Evolutionary conservation across 2,797 vertebrate species (phyloP).

Genomic region (Myotis planiceps): DNA sequence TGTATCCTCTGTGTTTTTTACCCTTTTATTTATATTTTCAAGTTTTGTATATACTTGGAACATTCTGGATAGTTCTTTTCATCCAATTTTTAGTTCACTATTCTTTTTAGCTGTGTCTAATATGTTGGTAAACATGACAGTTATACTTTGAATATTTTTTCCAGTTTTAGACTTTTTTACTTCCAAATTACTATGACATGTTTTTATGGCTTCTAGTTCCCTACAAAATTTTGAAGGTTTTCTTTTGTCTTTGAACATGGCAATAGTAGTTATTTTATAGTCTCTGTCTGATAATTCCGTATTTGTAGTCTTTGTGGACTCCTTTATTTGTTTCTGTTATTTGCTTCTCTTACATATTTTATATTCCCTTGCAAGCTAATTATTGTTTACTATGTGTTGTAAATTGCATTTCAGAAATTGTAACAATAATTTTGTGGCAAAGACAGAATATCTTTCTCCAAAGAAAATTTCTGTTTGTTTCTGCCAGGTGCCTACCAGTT

Average conservation of each 20-base stretch:
- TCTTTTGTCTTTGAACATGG: conserved; percentile 16
- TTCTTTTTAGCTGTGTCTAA: not conserved
- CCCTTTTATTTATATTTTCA: not conserved
- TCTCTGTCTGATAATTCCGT: not conserved
- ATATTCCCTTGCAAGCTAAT: not conserved
- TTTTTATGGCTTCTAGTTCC: not conserved
- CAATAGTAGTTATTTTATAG: not conserved
- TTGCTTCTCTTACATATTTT: not conserved
- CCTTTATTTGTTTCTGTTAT: conserved; percentile 18
- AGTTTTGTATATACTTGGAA: not conserved
- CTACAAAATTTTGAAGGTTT: not conserved
- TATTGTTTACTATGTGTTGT: not conserved
- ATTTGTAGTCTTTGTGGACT: not conserved
- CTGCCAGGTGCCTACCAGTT: not conserved
- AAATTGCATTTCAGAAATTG: conserved; percentile 43
- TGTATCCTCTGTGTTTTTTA: not conserved
- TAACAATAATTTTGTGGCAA: not conserved
- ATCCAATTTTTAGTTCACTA: not conserved
- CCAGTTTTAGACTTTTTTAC: not conserved
- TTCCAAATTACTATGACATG: not conserved
- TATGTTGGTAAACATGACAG: not conserved
- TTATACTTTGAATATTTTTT: conserved; percentile 16
- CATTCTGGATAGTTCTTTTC: not conserved
- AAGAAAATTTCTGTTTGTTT: not conserved
- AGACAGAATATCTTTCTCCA: not conserved